Evolutionary conservation across 2,888 invertebrate genomes (phyloP), one percentile per base, ranked within the genome.

Genomic region (Melanotus villosus): DNA sequence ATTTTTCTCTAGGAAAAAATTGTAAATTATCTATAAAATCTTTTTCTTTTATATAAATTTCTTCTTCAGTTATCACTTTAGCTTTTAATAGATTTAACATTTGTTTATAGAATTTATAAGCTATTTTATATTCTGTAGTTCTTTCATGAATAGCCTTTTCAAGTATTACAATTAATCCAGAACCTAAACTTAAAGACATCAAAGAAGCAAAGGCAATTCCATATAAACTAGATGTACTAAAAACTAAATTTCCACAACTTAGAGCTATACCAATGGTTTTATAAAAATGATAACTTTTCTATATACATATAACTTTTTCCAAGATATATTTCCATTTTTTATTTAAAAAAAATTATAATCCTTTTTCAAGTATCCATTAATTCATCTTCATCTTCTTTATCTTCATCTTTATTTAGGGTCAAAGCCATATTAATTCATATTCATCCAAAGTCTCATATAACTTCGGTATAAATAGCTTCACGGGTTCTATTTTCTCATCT

Each of bases 181-280:
- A n/a, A n/a, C 36, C 12, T 38, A 38, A 38, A 38, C 36, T n/a
- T 14, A 38, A 1, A 38, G n/a, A 38, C n/a, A 38, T 38, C 12
- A n/a, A 38, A 14, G 36, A 14, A 14, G 36, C 12, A 12, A 6
- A 38, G 5, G 14, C 12, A 38, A 38, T 38, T 38, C 36, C 36
- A 38, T n/a, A 38, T 38, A 38, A 38, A 38, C 36, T 38, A 34
- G 34, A n/a, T n/a, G n/a, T n/a, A n/a, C n/a, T n/a, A n/a, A n/a
- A n/a, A n/a, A n/a, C n/a, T n/a, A n/a, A n/a, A 34, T 34, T 34
- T 34, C 34, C 2, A n/a, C 34, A 34, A 34, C 34, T 34, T n/a
- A 34, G 10, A 9, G 7, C 34, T 34, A n/a, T 34, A 2, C 6
- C n/a, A n/a, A 34, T 34, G 10, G n/a, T 34, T 34, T 34, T 9